Evolutionary conservation across 2,113 vertebrate species (phyloP).

Genomic region (Prochilodus magdalenae): DNA sequence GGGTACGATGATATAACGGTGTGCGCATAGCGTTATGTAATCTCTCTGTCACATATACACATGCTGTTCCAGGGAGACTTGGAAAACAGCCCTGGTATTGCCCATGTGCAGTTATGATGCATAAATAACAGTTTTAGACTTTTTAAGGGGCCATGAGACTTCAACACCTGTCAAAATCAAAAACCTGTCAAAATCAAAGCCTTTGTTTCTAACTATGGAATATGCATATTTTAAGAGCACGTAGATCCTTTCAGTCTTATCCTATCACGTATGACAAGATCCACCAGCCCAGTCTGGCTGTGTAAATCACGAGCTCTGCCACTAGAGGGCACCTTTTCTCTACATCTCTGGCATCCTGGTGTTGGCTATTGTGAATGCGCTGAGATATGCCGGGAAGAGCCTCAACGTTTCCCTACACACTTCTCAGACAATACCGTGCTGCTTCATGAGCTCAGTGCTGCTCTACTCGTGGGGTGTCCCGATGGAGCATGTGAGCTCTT

Average conservation of each 20-base stretch:
- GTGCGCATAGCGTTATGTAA: neutral
- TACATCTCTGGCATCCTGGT: neutral
- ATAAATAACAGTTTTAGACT: neutral
- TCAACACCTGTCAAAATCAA: too few relatives aligned
- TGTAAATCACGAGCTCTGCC: slow-evolving; percentile 25
- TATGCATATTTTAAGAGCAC: neutral
- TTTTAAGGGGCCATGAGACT: neutral
- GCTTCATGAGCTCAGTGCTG: neutral
- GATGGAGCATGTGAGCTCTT: neutral
- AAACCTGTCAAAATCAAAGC: neutral
- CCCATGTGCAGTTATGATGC: neutral
- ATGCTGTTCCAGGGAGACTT: too few relatives aligned
- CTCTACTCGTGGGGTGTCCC: neutral
- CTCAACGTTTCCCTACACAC: neutral
- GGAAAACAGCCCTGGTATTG: too few relatives aligned
- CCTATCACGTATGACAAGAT: too few relatives aligned
- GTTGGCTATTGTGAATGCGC: neutral
- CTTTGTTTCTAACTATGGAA: too few relatives aligned
- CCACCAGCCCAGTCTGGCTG: neutral
- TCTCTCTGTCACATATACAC: neutral
- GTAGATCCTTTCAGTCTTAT: neutral
- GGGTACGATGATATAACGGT: slow-evolving; percentile 1
- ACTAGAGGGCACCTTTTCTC: slow-evolving; percentile 33
- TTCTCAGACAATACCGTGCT: neutral
- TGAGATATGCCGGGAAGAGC: neutral